Evolutionary conservation across 2,888 invertebrate genomes (phyloP).

Genomic region (Conops quadrifasciatus): DNA sequence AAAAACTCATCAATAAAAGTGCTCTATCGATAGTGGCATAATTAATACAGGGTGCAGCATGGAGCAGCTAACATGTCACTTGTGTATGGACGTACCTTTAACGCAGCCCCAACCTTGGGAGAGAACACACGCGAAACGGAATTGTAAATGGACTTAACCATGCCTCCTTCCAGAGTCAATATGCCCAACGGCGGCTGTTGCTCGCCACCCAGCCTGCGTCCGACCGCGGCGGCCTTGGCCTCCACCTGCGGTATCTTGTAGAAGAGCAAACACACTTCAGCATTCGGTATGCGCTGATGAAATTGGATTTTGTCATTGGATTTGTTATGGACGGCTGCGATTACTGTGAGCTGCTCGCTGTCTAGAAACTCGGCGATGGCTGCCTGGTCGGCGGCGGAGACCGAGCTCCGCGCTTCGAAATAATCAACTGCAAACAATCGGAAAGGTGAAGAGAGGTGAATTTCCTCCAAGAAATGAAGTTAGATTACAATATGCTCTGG

Average conservation of each 20-base stretch:
- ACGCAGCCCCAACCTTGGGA: constrained; percentile 55
- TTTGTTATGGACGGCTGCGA: constrained; percentile 65
- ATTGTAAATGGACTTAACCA: constrained; percentile 67
- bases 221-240: constrained; percentile 22
- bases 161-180: constrained; percentile 65
- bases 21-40: constrained; percentile 27
- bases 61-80: too few relatives aligned
- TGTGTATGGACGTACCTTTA: constrained; percentile 59
- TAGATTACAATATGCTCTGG: too few relatives aligned
- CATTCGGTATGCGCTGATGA: constrained; percentile 64
- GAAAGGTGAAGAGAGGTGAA: neutral
- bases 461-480: too few relatives aligned
- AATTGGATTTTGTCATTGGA: constrained; percentile 64
- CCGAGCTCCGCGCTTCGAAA: constrained; percentile 58
- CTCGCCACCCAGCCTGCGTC: constrained; percentile 18
- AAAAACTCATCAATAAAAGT: constrained; percentile 40
- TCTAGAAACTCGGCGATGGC: constrained; percentile 66
- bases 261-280: constrained; percentile 64
- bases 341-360: constrained; percentile 65
- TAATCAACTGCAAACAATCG: constrained; percentile 56
- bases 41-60: too few relatives aligned
- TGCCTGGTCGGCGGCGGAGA: constrained; percentile 58
- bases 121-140: constrained; percentile 66
- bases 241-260: constrained; percentile 64
- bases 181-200: constrained; percentile 61